Evolutionary conservation across 2,888 invertebrate species (phyloP), one percentile per base, ranked within the genome.

Genomic region (Trypoxylon attenuatum): DNA sequence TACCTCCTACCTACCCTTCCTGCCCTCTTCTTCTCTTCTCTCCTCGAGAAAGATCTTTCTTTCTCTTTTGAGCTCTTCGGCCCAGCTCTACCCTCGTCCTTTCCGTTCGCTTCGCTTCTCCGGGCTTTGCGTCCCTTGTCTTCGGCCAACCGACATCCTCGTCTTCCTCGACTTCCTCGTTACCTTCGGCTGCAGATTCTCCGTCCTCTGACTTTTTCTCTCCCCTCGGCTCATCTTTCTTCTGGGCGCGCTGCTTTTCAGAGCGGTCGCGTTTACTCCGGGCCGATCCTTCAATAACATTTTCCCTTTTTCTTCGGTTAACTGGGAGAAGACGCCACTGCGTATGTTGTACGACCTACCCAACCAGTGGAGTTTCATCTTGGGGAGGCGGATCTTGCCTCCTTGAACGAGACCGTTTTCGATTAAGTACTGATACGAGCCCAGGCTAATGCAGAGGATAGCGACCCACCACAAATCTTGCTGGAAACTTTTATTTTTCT

Each of bases 131-230:
- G n/a, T 27, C 27, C 4, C 53, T 61, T 57, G 59, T 62, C 55
- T 47, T 50, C 52, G 45, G 88, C 88, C 88, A 43, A n/a, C 57
- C 33, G 33, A 15, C 15, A 5, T 19, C 15, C 29, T 33, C 53
- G 18, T 88, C 88, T 87, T 87, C 85, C 86, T 88, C n/a, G 88
- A 69, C 71, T 59, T 70, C 64, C 63, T 57, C 69, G 66, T 65
- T 64, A 57, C 59, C 65, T 88, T 88, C 88, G 88, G 22, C 39
- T 19, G 8, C 46, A 19, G 38, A 16, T 10, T n/a, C 33, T 33
- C 33, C 16, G 29, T 57, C 50, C 62, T 42, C 52, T n/a, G n/a
- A n/a, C n/a, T 49, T 67, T 54, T 62, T 66, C 67, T 67, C 58
- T 33, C 38, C 39, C 55, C 45, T 42, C 25, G 21, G 27, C 50